Base-by-base conservation (phyloP, 2,113 vertebrate genomes). In the Rhabdornis inornatus region DNA sequence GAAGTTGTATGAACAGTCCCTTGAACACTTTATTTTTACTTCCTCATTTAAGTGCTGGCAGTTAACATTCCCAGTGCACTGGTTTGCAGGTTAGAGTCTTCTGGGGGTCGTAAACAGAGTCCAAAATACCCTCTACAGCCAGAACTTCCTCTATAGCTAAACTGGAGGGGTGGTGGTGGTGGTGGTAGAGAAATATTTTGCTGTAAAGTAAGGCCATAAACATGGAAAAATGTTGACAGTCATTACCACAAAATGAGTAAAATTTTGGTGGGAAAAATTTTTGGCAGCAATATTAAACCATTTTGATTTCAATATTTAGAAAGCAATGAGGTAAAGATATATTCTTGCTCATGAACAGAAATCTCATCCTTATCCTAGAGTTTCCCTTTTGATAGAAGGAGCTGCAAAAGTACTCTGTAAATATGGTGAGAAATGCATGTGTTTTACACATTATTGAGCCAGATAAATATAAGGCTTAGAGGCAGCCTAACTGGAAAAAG, bases 91-190 rank as follows among this genome's bases (percentile, higher is more conserved):
- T 25, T n/a, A 50, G 9, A 13, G 6, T 72, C 59, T 85, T 39
- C 50, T 15, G n/a, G 15, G 49, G 11, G 15, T 90, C 20, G 74
- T 74, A 83, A 90, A 63, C 5, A 76, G 35, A 25, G 24, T 83
- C 37, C 86, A 87, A 68, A 91, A 76, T 25, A 30, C 42, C n/a
- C 8, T 91, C 20, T 57, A 22, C 5, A 80, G 5, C 50, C 59
- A 35, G 37, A 72, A 83, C 15, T 75, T 84, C 18, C 18, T 85
- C 50, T 60, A 2, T 8, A 53, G 15, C 8, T 88, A 33, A 56
- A 50, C 30, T 64, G 47, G 28, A 24, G 22, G 4, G 2, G 5
- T 5, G 11, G 2, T 21, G 14, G 9, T 12, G 3, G 5, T 2
- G 25, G 45, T 55, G 9, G 11, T 17, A 28, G 39, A 65, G 37